These are phyloP conservation scores for Channa maculata DNA, from an alignment of 2,113 vertebrate species.

Conservation along the genomic window DNA sequence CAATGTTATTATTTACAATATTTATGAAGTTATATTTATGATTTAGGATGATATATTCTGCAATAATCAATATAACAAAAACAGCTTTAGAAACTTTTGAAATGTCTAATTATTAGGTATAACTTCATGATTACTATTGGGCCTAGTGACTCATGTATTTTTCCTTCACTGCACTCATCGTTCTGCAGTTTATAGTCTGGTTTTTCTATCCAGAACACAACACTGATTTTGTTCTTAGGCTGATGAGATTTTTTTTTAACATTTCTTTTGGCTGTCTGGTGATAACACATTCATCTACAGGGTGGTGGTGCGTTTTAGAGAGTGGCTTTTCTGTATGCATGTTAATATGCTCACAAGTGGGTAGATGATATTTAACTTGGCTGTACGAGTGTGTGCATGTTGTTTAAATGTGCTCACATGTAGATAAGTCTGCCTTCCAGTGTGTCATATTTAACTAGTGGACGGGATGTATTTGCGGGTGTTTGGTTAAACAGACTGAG, in stretches of 20 bases:
- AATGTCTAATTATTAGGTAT: too few species aligned
- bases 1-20: too few species aligned
- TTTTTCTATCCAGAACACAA: background rate
- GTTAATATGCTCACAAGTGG: slow-evolving; percentile 16
- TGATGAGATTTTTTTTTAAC: background rate
- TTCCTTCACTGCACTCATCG: background rate
- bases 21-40: too few species aligned
- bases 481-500: slow-evolving; percentile 59
- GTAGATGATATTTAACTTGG: slow-evolving; percentile 43
- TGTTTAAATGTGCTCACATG: slow-evolving; percentile 30
- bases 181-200: background rate
- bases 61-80: too few species aligned
- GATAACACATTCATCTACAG: background rate
- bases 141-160: too few species aligned
- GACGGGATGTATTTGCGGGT: slow-evolving; percentile 27
- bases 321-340: slow-evolving; percentile 2
- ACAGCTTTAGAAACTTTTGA: too few species aligned
- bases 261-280: background rate
- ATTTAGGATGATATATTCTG: too few species aligned
- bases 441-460: slow-evolving; percentile 55
- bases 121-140: too few species aligned
- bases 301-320: background rate
- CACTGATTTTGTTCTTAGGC: background rate
- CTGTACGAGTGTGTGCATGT: background rate
- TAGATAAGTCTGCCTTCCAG: slow-evolving; percentile 22